phyloP scores from a whole-genome alignment of 1,140 invertebrate genomes.

The Macrocentrus cingulum region DNA sequence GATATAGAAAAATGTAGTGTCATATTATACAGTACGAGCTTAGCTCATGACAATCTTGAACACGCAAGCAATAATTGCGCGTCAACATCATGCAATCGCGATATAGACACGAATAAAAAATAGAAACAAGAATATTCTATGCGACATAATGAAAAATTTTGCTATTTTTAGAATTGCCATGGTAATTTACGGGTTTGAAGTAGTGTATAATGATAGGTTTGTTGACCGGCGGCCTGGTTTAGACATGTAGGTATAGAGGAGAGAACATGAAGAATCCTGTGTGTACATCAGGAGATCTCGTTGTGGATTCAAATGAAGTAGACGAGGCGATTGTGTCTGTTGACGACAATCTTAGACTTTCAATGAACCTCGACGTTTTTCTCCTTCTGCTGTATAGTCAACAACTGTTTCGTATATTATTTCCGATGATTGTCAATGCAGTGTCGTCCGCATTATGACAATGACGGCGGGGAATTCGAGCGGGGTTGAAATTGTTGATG shows the following conservation, averaged over 20 bases:
- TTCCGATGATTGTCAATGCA: conserved; percentile 14
- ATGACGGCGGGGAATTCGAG: conserved; percentile 1
- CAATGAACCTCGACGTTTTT: conserved; percentile 12
- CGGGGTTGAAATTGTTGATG: conserved; percentile 5
- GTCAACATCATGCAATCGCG: conserved; percentile 10
- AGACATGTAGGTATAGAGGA: background rate
- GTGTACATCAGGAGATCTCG: background rate
- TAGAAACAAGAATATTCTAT: background rate
- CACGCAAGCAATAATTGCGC: conserved; percentile 10
- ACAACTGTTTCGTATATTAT: background rate
- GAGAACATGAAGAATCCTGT: background rate
- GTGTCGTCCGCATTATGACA: conserved; percentile 4
- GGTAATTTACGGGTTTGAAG: conserved; percentile 6
- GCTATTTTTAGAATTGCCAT: conserved; percentile 11
- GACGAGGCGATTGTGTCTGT: conserved; percentile 10
- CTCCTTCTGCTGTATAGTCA: no score
- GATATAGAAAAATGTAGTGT: background rate
- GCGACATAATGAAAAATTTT: background rate
- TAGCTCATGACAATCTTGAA: conserved; percentile 9
- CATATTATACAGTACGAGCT: background rate
- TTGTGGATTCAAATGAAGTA: conserved; percentile 12
- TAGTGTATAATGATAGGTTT: conserved; percentile 15
- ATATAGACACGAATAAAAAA: background rate
- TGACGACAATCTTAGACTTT: conserved; percentile 9
- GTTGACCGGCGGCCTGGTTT: conserved; percentile 16